Percentiles rank a stretch among this genome's conserved stretches.
These are phyloP conservation scores for Papilio glaucus DNA, from an alignment of 1,140 invertebrate genomes.

Conservation along the genomic window DNA sequence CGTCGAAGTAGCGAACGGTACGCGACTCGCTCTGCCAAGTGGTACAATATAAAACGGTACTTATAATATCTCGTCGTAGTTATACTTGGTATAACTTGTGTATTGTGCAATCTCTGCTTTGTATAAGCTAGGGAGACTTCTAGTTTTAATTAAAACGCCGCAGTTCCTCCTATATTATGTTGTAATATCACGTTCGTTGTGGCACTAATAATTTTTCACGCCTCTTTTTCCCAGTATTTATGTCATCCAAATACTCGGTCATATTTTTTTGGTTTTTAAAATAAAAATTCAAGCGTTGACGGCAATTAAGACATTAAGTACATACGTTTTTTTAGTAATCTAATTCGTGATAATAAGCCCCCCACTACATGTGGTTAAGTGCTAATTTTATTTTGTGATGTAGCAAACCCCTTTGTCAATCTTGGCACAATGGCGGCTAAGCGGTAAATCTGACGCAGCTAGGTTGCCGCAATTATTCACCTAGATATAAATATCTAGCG, in stretches of 20 bases:
- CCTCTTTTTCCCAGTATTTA: not conserved
- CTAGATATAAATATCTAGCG: no score
- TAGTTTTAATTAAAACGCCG: conserved; percentile 34
- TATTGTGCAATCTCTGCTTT: conserved; percentile 32
- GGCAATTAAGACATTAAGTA: no score
- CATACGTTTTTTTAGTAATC: no score
- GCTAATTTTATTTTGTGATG: no score
- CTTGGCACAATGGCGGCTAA: no score
- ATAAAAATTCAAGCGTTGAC: no score
- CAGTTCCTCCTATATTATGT: conserved; percentile 21
- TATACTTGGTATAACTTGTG: conserved; percentile 19
- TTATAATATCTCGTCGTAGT: conserved; percentile 29
- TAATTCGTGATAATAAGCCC: no score
- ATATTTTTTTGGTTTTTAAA: no score
- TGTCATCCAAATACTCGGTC: not conserved
- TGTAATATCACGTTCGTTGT: conserved; percentile 9
- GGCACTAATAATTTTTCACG: conserved; percentile 9
- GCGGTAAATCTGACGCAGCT: no score
- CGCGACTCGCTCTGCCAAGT: conserved; percentile 26
- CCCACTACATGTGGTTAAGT: no score
- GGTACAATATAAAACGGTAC: conserved; percentile 31
- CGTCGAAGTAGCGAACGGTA: conserved; percentile 28
- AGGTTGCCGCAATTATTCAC: no score
- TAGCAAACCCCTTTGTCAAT: no score
- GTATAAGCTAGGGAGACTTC: conserved; percentile 21